These are phyloP conservation scores for Zaprionus taronus DNA, from an alignment of 1,140 invertebrate species.

Conservation along the genomic window DNA sequence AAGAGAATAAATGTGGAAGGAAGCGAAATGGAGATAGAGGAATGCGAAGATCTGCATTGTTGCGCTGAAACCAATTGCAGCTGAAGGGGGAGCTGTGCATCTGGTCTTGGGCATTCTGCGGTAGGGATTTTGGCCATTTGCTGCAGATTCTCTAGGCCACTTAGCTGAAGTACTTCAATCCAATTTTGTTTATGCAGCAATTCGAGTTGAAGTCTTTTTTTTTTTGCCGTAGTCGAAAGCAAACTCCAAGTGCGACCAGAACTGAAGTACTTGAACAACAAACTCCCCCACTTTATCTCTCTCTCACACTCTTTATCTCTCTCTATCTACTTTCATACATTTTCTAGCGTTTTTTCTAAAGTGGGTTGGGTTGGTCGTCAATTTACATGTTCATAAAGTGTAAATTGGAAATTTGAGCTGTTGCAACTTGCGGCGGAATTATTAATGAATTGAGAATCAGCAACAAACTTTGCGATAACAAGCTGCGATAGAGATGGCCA, in stretches of 20 bases:
- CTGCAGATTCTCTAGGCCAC: constrained; percentile 45
- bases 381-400: constrained; percentile 59
- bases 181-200: constrained; percentile 51
- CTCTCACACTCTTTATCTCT: background rate
- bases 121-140: constrained; percentile 32
- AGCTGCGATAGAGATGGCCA: constrained; percentile 10
- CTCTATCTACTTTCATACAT: background rate
- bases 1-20: constrained; percentile 12
- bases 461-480: constrained; percentile 52
- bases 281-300: background rate
- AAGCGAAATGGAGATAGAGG: background rate
- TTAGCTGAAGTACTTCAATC: constrained; percentile 50
- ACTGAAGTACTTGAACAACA: constrained; percentile 17
- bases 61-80: constrained; percentile 28
- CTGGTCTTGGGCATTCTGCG: background rate
- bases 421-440: constrained; percentile 47
- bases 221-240: constrained; percentile 17
- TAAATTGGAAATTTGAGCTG: constrained; percentile 57
- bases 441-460: constrained; percentile 58
- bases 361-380: constrained; percentile 34
- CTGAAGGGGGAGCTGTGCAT: background rate
- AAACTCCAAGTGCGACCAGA: constrained; percentile 25
- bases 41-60: constrained; percentile 15
- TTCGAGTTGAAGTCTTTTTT: constrained; percentile 27
- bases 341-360: background rate